Evolutionary conservation across 2,797 vertebrate species (phyloP).

Genomic region (Phalloptychus januarius): DNA sequence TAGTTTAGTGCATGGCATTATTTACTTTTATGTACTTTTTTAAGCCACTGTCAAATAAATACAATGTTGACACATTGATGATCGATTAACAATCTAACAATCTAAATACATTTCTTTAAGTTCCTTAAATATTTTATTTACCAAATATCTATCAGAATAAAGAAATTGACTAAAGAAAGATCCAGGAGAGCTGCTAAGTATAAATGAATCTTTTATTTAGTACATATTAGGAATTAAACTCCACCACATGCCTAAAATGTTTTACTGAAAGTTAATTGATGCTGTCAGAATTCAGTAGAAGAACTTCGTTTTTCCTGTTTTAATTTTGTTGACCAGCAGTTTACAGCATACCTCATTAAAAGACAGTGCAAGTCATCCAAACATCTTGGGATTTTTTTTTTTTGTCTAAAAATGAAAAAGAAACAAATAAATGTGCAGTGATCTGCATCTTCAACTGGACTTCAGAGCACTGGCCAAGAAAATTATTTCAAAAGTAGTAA

Average conservation of each 20-base stretch:
- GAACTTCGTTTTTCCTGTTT: neutral
- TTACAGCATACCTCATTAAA: neutral
- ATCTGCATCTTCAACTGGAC: neutral
- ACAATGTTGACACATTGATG: too few relatives aligned
- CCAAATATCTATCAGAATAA: neutral
- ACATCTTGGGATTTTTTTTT: neutral
- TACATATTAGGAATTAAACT: neutral
- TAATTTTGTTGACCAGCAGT: neutral
- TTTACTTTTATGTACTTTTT: too few relatives aligned
- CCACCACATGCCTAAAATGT: neutral
- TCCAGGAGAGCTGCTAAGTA: neutral
- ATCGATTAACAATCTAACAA: too few relatives aligned
- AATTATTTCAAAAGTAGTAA: neutral
- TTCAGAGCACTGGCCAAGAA: neutral
- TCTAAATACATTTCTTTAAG: neutral
- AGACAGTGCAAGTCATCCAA: neutral
- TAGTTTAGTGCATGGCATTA: too few relatives aligned
- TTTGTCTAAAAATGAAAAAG: neutral
- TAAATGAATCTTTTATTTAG: neutral
- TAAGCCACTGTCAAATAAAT: too few relatives aligned
- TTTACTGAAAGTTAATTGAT: neutral
- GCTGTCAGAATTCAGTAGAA: neutral
- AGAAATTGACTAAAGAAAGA: neutral
- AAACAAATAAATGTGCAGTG: neutral
- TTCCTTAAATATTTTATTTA: neutral